phyloP scores from a whole-genome alignment of 2,113 vertebrate genomes.

The Chitala chitala region DNA sequence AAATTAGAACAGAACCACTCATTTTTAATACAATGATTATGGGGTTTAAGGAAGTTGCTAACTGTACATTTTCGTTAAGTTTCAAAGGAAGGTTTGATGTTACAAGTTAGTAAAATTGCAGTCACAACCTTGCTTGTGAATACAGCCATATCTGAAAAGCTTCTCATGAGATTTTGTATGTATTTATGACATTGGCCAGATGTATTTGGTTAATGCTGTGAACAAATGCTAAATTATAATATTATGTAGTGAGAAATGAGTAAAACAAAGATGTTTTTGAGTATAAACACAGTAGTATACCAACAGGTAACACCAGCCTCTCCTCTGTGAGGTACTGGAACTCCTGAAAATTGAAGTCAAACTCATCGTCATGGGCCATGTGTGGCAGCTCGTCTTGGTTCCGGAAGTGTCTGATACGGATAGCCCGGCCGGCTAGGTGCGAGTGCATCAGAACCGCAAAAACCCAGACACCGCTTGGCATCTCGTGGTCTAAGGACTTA shows the following conservation, averaged over 20 bases:
- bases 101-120: neutral
- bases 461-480: conserved; percentile 70
- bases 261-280: neutral
- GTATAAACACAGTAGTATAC: conserved; percentile 17
- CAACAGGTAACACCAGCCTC: conserved; percentile 70
- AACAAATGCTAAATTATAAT: too few species aligned
- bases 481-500: conserved; percentile 73
- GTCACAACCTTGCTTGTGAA: neutral
- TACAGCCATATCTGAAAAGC: too few species aligned
- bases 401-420: conserved; percentile 73
- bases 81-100: neutral
- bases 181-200: too few species aligned
- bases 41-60: neutral
- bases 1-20: neutral
- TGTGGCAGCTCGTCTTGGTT: conserved; percentile 65
- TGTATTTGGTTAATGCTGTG: too few species aligned
- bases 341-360: conserved; percentile 87
- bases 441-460: conserved; percentile 79
- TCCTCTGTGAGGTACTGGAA: conserved; percentile 77
- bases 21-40: neutral
- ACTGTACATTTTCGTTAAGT: neutral
- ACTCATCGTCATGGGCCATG: conserved; percentile 72
- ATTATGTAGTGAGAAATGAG: too few species aligned
- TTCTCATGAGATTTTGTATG: too few species aligned
- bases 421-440: conserved; percentile 74